Evolutionary conservation across 2,888 invertebrate species (phyloP).

Genomic region (Chouioia cunea): DNA sequence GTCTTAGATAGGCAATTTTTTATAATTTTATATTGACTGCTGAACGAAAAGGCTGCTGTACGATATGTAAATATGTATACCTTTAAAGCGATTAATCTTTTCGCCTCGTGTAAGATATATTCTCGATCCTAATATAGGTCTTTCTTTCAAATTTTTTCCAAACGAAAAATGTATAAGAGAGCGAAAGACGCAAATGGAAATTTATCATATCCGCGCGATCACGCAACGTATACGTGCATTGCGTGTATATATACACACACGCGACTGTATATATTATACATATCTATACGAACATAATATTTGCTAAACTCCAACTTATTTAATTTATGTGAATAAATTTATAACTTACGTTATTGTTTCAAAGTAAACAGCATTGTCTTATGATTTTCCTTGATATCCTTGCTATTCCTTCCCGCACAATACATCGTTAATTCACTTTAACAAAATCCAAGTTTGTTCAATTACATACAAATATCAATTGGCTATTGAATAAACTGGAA

Average conservation of each 20-base stretch:
- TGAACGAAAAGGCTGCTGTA: conserved; percentile 60
- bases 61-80: conserved; percentile 68
- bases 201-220: conserved; percentile 47
- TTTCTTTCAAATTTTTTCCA: conserved; percentile 43
- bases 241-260: conserved; percentile 58
- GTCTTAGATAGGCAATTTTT: conserved; percentile 66
- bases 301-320: conserved; percentile 66
- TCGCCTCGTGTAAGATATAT: conserved; percentile 68
- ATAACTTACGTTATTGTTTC: conserved; percentile 68
- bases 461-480: too few species aligned
- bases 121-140: conserved; percentile 51
- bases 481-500: neutral
- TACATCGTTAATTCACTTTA: too few species aligned
- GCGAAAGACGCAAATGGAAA: conserved; percentile 50
- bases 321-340: conserved; percentile 69
- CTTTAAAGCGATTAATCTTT: conserved; percentile 60
- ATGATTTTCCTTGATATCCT: conserved; percentile 37
- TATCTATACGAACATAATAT: conserved; percentile 54
- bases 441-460: too few species aligned
- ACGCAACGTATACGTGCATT: conserved; percentile 53
- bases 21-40: conserved; percentile 68
- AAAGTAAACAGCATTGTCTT: conserved; percentile 53
- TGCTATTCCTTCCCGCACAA: neutral
- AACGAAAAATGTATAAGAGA: conserved; percentile 12
- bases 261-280: conserved; percentile 56